Evolutionary conservation across 1,140 invertebrate genomes (phyloP), one percentile per base, ranked within the genome.

Genomic region (Thalassaphorura encarpata): DNA sequence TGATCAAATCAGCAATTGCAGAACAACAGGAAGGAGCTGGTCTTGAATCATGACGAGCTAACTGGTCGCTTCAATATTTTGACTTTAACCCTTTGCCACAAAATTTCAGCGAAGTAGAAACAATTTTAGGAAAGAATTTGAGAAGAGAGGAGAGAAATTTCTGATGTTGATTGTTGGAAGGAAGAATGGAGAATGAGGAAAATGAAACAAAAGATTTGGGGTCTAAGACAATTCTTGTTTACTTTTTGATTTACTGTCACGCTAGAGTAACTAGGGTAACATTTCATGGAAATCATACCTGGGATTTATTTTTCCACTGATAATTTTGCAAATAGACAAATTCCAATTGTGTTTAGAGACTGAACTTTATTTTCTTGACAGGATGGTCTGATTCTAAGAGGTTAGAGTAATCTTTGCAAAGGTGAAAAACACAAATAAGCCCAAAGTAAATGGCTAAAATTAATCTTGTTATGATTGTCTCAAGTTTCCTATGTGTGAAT

Each of bases 121-220:
- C n/a, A n/a, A n/a, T n/a, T n/a, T n/a, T n/a, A n/a, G n/a, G n/a
- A n/a, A n/a, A n/a, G n/a, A n/a, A n/a, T n/a, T n/a, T n/a, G 45
- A 28, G n/a, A 60, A 57, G 51, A 51, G 46, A 15, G 31, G 29
- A n/a, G 51, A 52, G 43, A 68, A 56, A 27, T 29, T 16, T 16
- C 23, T 23, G 40, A 52, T 26, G 18, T 23, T 45, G 51, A 64
- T 62, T 31, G 56, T 62, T 39, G 61, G 53, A 43, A 47, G 54
- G 68, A 69, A 45, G 69, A 71, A 51, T 71, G 71, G 58, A 70
- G 71, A 58, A 70, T 72, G 53, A 68, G 70, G 46, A 66, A 56
- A 58, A 66, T 61, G 49, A 39, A 33, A 56, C 47, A 42, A 57
- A 60, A 41, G 49, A 56, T 56, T 60, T 45, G 53, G 50, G 27